Conservation (phyloP, 2,113 vertebrate genomes). For the Oryzias curvinotus region DNA sequence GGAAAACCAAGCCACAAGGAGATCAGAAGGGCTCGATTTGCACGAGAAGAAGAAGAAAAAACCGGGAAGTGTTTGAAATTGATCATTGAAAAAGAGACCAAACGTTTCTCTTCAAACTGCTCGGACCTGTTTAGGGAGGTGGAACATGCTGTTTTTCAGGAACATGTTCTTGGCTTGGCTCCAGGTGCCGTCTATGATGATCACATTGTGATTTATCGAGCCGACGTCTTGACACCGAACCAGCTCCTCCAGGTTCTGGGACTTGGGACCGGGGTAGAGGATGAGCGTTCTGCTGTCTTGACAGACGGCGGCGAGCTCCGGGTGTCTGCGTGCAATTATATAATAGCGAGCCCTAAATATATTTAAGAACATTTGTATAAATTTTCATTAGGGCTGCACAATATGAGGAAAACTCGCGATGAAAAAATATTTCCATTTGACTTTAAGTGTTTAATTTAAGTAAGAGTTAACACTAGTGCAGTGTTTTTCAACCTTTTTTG, state of each 20-base stretch:
- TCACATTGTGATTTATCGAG: slow-evolving; percentile 77
- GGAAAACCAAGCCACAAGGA: slow-evolving; percentile 33
- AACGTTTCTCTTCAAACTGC: not conserved
- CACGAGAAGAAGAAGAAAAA: no score
- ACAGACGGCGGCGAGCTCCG: slow-evolving; percentile 88
- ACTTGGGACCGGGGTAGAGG: slow-evolving; percentile 90
- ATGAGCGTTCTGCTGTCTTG: slow-evolving; percentile 84
- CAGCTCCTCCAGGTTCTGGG: slow-evolving; percentile 82
- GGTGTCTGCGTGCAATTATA: slow-evolving; percentile 76
- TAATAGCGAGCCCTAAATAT: not conserved
- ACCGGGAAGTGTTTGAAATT: not conserved
- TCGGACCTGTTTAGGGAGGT: slow-evolving; percentile 88
- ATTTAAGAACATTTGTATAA: not conserved
- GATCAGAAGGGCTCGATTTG: not conserved
- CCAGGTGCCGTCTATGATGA: slow-evolving; percentile 97
- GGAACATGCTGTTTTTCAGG: slow-evolving; percentile 91
- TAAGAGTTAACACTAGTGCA: no score
- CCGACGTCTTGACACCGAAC: slow-evolving; percentile 65
- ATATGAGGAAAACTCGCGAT: no score
- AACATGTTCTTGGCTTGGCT: slow-evolving; percentile 98
- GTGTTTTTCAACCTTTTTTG: no score
- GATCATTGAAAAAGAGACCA: not conserved
- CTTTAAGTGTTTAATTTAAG: no score
- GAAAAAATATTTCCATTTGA: no score
- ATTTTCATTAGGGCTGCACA: not conserved